Conservation (phyloP, 2,888 invertebrate species). For the Augochlorella aurata region DNA sequence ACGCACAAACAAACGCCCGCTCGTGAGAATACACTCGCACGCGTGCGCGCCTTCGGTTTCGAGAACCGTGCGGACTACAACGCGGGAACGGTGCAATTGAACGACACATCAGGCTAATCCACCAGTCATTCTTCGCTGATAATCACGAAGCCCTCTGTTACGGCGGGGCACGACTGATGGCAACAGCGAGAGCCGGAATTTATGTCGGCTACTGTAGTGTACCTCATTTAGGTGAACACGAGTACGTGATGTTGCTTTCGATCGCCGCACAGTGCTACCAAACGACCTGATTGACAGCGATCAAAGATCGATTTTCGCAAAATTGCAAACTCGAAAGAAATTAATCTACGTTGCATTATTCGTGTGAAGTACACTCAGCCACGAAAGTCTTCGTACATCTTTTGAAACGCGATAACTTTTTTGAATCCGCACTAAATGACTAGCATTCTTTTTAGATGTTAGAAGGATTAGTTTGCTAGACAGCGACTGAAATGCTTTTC, state of each 20-base stretch:
- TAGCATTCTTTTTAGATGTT: too few species aligned
- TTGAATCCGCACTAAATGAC: too few species aligned
- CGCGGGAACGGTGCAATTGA: slow-evolving; percentile 44
- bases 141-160: not conserved
- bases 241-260: not conserved
- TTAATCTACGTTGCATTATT: too few species aligned
- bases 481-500: too few species aligned
- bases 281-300: too few species aligned
- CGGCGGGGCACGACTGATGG: not conserved
- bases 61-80: slow-evolving; percentile 25
- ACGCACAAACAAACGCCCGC: slow-evolving; percentile 12
- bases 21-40: not conserved
- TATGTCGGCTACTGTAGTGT: not conserved
- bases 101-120: slow-evolving; percentile 43
- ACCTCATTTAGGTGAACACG: not conserved
- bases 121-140: slow-evolving; percentile 18
- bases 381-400: too few species aligned
- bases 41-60: slow-evolving; percentile 14
- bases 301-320: too few species aligned
- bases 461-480: too few species aligned
- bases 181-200: not conserved
- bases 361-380: too few species aligned
- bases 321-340: too few species aligned
- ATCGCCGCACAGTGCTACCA: too few species aligned
- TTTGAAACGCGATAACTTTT: too few species aligned